Conservation (phyloP, 35 echinoderm and acorn worm genomes). For the Patiria miniata region DNA sequence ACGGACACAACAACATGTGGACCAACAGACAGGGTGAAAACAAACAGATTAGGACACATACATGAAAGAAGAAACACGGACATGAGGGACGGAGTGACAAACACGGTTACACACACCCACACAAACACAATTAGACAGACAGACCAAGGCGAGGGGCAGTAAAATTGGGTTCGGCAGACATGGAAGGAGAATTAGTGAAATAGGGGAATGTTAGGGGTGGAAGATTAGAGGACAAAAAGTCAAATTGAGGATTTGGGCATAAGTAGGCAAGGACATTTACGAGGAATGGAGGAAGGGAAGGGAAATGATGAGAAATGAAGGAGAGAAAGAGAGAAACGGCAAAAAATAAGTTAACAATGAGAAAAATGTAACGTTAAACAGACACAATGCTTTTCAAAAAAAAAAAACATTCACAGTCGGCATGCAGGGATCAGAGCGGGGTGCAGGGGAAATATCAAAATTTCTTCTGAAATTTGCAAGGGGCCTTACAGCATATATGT, state of each 20-base stretch:
- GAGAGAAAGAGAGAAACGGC: neutral
- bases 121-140: neutral
- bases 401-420: conserved; percentile 6
- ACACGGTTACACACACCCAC: neutral
- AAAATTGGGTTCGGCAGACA: neutral
- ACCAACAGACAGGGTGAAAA: too few species aligned
- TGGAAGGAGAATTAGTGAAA: neutral
- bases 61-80: neutral
- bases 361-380: conserved; percentile 17
- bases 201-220: neutral
- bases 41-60: neutral
- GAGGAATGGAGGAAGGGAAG: neutral
- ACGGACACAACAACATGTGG: neutral
- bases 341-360: neutral
- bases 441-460: too few species aligned
- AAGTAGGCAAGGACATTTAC: neutral
- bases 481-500: too few species aligned
- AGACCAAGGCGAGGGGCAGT: too few species aligned
- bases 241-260: neutral
- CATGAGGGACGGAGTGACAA: neutral
- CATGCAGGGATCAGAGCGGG: neutral
- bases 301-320: neutral
- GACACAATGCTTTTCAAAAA: neutral
- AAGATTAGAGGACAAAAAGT: neutral
- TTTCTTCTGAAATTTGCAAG: too few species aligned